Base-by-base conservation (phyloP, 35 echinoderm and acorn worm species). In the Diadema setosum region DNA sequence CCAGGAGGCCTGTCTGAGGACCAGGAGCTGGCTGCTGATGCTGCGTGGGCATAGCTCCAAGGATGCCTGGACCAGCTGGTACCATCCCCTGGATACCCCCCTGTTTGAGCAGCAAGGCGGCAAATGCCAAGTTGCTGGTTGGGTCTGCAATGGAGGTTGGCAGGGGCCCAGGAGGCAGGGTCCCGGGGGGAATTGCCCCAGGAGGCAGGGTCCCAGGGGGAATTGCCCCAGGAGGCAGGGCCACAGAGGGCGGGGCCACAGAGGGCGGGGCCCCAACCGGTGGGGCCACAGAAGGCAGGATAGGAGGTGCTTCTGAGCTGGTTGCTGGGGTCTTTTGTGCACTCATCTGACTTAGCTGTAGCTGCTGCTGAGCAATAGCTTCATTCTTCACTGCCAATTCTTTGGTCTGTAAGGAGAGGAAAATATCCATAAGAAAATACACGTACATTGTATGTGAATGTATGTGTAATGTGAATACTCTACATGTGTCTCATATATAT, bases 331-430 rank as follows among this genome's bases (percentile, higher is more conserved):
- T 46, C 14, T 36, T 48, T 34, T 9, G 6, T 40, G 78, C 3
- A 9, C 3, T 82, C 73, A 78, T 17, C 37, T 78, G 36, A 32
- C 26, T 35, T 5, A 78, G 29, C 24, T 78, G 73, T 36, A 12
- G 9, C 37, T 78, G 2, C 44, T 86, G 83, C 32, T 86, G 40
- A 6, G 64, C 90, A 23, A 91, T 29, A 18, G 58, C 61, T 44
- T 74, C 26, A 26, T 85, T 85, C 48, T 85, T 91, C 0, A 85
- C 5, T 26, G 63, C 57, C 25, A 90, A 34, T 49, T 90, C 87
- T 56, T 60, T 82, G 3, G 76, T 56, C 76, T 90, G 87, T 56
- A n/a, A n/a, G n/a, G n/a, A n/a, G n/a, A n/a, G n/a, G n/a, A n/a
- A n/a, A n/a, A n/a, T n/a, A n/a, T n/a, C n/a, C n/a, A n/a, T n/a